Evolutionary conservation across 2,888 invertebrate species (phyloP), one percentile per base, ranked within the genome.

Genomic region (Salpingus planirostris): DNA sequence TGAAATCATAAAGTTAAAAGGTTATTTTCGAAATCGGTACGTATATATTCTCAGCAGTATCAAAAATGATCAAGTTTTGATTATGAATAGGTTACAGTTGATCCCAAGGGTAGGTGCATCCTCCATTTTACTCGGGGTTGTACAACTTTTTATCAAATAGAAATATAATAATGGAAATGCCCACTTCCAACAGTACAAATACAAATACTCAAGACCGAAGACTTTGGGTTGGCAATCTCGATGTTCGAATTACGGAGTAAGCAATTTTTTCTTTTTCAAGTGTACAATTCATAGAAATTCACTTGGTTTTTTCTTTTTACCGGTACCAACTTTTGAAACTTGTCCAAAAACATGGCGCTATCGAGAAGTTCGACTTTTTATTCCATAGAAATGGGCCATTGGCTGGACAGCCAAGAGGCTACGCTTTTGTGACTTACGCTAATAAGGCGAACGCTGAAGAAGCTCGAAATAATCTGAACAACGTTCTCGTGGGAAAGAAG

Each of bases 311-410:
- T 49, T 31, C 22, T 25, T 38, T 70, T 76, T 80, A 86, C 80
- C 73, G 89, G 89, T 90, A 80, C 80, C 84, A 90, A 78, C 79
- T 95, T 73, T 74, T 95, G 70, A 93, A 93, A 87, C 78, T 93
- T 70, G 77, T 90, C 70, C 90, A 92, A 78, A 84, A 85, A 76
- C 84, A 86, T 76, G 93, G 93, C 64, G 73, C 76, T 60, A 85
- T 93, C 59, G 87, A 89, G 71, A 91, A 92, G 78, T 92, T 93
- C 69, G 93, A 95, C 69, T 83, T 92, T 69, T 76, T 95, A 48
- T 92, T 91, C 64, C 91, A 93, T 66, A 89, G 90, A 47, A 79
- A 81, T 46, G 93, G 93, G 47, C 89, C 91, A 21, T 76, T 84
- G 47, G 76, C 79, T 47, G 92, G 92, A 29, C 87, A 87, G 61